These are phyloP conservation scores for Diadegma fenestrale DNA, from an alignment of 2,888 invertebrate species.

Conservation along the genomic window DNA sequence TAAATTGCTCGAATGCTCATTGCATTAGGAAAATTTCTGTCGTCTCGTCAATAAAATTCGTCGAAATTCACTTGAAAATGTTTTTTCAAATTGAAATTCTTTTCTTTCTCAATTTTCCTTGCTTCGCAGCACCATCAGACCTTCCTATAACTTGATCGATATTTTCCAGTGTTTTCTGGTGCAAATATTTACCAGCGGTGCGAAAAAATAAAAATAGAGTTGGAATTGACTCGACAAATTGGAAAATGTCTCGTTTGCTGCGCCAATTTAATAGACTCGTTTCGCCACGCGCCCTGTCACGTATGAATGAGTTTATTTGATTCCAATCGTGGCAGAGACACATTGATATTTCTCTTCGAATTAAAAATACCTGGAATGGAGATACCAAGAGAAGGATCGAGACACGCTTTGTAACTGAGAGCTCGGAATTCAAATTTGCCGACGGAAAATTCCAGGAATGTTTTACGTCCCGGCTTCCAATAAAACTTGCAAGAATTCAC, in stretches of 20 bases:
- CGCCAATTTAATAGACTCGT: background rate
- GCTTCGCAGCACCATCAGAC: too few relatives aligned
- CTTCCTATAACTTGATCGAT: background rate
- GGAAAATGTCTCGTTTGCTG: background rate
- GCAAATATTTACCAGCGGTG: background rate
- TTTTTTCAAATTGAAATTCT: background rate
- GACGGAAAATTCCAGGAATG: background rate
- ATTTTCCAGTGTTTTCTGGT: background rate
- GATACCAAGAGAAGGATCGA: background rate
- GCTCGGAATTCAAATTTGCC: background rate
- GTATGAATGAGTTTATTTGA: background rate
- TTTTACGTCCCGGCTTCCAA: background rate
- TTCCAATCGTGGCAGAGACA: background rate
- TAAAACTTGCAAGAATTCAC: too few relatives aligned
- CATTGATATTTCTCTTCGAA: slow-evolving; percentile 1
- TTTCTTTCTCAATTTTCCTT: too few relatives aligned
- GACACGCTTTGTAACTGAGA: background rate
- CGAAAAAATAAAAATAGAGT: background rate
- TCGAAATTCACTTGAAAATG: too few relatives aligned
- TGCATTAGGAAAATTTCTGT: background rate
- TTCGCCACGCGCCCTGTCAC: background rate
- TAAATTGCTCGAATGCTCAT: background rate
- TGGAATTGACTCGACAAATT: background rate
- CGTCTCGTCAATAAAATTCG: background rate
- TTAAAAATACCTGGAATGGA: background rate